phyloP scores from a whole-genome alignment of 2,797 vertebrate genomes.

The Phoebastria nigripes region DNA sequence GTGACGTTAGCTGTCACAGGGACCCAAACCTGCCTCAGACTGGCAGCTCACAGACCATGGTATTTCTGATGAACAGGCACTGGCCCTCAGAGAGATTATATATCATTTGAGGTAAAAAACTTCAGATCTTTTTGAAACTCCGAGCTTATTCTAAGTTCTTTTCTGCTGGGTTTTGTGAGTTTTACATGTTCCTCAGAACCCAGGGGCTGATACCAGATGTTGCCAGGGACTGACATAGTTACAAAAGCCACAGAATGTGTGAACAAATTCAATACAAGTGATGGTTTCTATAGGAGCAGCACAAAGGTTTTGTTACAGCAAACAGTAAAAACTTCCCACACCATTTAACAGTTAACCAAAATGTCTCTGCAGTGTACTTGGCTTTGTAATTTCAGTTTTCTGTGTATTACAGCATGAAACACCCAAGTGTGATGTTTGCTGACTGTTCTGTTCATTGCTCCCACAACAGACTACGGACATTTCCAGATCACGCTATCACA shows the following conservation, averaged over 20 bases:
- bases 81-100: background rate
- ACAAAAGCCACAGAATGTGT: background rate
- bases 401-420: background rate
- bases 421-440: background rate
- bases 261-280: background rate
- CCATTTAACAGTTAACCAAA: background rate
- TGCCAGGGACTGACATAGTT: background rate
- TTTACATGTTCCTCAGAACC: background rate
- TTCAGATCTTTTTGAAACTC: background rate
- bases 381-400: background rate
- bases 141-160: background rate
- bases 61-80: background rate
- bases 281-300: background rate
- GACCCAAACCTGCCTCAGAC: background rate
- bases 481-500: background rate
- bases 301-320: background rate
- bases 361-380: background rate
- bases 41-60: background rate
- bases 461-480: background rate
- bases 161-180: background rate
- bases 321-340: background rate
- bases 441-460: background rate
- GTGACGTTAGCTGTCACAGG: background rate
- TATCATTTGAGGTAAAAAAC: background rate
- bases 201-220: background rate